Percentiles rank a stretch among this genome's conserved stretches.
These are phyloP conservation scores for Cantharis nigra DNA, from an alignment of 2,888 invertebrate species.

Conservation along the genomic window DNA sequence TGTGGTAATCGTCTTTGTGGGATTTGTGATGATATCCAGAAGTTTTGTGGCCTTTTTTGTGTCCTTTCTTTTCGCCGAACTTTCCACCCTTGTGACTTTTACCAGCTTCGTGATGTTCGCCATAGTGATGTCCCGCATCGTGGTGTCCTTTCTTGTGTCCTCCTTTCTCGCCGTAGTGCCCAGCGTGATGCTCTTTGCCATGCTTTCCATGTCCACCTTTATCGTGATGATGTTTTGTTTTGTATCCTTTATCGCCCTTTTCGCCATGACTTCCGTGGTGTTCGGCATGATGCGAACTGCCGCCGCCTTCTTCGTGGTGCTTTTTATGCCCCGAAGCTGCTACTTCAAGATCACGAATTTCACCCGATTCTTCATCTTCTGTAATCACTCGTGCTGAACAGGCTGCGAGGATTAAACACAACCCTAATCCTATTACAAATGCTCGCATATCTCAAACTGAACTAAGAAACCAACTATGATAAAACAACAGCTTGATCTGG, in stretches of 20 bases:
- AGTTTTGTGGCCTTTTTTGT: constrained; percentile 84
- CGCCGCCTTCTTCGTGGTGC: constrained; percentile 69
- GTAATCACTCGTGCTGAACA: constrained; percentile 45
- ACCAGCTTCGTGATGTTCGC: constrained; percentile 77
- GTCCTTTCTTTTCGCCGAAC: constrained; percentile 80
- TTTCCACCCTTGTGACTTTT: constrained; percentile 81
- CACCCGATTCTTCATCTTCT: constrained; percentile 41
- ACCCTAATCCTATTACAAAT: constrained; percentile 46
- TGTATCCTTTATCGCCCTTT: constrained; percentile 80
- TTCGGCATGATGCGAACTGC: constrained; percentile 69
- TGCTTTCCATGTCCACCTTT: constrained; percentile 77
- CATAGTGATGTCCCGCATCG: constrained; percentile 75
- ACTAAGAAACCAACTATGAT: constrained; percentile 29
- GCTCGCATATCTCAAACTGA: constrained; percentile 42
- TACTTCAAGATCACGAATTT: constrained; percentile 16
- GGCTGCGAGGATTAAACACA: constrained; percentile 44
- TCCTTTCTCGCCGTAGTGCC: constrained; percentile 76
- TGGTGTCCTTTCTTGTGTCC: constrained; percentile 82
- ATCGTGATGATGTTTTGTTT: constrained; percentile 75
- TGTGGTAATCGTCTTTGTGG: constrained; percentile 86
- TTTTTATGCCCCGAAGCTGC: constrained; percentile 23
- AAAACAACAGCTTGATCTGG: constrained; percentile 28
- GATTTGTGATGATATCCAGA: constrained; percentile 84
- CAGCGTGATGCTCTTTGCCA: constrained; percentile 77
- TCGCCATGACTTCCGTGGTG: constrained; percentile 74